Percentiles rank a stretch among this genome's conserved stretches.
These are phyloP conservation scores for Resseliella maxima DNA, from an alignment of 2,888 invertebrate genomes.

Conservation along the genomic window DNA sequence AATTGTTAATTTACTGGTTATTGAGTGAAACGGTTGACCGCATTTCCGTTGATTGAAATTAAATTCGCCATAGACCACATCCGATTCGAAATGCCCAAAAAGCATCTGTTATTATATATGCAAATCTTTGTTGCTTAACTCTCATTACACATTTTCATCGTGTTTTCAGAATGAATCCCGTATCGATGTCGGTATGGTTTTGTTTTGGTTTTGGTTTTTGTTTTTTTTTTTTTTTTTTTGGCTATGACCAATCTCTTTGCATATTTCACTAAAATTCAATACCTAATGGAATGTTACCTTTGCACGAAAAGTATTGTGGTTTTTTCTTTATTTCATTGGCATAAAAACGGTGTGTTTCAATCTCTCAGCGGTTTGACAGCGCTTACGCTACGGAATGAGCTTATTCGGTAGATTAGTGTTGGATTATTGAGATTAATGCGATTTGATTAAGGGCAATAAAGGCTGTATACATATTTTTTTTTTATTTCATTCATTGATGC, in stretches of 20 bases:
- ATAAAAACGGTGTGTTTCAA: not conserved
- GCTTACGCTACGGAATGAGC: not conserved
- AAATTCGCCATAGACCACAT: not conserved
- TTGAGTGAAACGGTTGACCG: not conserved
- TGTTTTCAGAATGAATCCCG: not conserved
- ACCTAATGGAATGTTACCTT: not conserved
- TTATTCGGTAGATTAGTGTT: not conserved
- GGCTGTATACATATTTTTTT: no score
- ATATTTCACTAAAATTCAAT: not conserved
- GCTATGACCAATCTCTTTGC: no score
- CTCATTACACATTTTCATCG: not conserved
- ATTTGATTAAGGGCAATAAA: constrained; percentile 7
- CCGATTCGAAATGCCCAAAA: not conserved
- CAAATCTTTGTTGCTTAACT: constrained; percentile 13
- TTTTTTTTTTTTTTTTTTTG: no score
- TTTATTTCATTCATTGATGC: not conserved
- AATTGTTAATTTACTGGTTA: not conserved
- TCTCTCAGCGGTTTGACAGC: not conserved
- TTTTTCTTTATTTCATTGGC: not conserved
- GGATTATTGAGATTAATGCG: constrained; percentile 40
- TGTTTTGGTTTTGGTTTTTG: no score
- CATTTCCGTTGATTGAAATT: not conserved
- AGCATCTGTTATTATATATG: not conserved
- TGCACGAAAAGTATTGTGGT: not conserved
- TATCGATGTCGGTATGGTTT: not conserved